Evolutionary conservation across 2,888 invertebrate species (phyloP).

Genomic region (Diplazon laetatorius): DNA sequence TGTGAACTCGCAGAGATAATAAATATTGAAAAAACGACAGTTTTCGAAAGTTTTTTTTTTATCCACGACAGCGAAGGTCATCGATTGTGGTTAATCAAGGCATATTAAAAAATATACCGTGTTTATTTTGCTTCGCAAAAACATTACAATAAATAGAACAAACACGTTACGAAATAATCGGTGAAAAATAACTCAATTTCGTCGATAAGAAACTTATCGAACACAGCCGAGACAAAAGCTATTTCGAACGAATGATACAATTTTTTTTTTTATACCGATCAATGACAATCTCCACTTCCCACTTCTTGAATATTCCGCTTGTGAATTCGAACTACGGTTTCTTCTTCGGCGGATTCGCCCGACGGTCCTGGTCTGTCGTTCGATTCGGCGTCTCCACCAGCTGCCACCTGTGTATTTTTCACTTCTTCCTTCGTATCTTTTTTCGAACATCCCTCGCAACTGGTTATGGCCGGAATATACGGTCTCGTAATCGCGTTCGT

Average conservation of each 20-base stretch:
- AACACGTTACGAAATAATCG: conserved; percentile 2
- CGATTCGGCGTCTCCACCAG: conserved; percentile 36
- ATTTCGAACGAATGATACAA: conserved; percentile 4
- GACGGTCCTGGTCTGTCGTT: background rate
- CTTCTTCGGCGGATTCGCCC: background rate
- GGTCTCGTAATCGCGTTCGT: background rate
- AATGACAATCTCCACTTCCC: conserved; percentile 61
- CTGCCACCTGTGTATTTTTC: background rate
- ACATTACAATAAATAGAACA: conserved; percentile 5
- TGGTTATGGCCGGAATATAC: background rate
- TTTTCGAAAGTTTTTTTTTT: too few species aligned
- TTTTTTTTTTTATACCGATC: conserved; percentile 1
- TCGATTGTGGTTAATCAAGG: background rate
- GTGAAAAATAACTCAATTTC: background rate
- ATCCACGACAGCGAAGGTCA: too few species aligned
- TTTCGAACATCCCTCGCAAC: background rate
- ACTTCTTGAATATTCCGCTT: background rate
- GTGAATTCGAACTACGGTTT: background rate
- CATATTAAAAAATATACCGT: background rate
- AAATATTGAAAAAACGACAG: too few species aligned
- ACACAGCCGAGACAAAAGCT: conserved; percentile 1
- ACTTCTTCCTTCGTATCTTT: background rate
- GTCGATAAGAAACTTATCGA: background rate
- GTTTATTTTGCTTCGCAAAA: background rate
- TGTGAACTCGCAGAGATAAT: too few species aligned